phyloP scores from a whole-genome alignment of 2,113 vertebrate genomes.

The Merops nubicus region DNA sequence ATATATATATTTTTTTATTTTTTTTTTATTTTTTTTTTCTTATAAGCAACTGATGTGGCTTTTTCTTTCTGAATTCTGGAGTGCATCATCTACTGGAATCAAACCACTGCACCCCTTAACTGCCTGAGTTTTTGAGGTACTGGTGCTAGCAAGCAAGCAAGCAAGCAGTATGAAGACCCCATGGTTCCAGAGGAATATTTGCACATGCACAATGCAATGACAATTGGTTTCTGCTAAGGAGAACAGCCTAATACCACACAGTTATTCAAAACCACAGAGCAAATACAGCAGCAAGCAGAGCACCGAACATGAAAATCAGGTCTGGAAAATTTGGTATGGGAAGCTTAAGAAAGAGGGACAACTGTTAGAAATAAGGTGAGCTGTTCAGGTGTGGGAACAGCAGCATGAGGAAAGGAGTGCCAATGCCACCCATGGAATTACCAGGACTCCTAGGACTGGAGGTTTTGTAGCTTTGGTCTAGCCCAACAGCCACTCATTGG shows the following conservation, averaged over 20 bases:
- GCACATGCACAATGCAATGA: fast-evolving
- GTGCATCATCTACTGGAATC: background rate
- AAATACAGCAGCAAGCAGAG: background rate
- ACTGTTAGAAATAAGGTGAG: background rate
- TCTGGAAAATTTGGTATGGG: background rate
- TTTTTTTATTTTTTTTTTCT: too few species aligned
- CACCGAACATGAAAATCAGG: fast-evolving
- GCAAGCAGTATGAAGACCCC: background rate
- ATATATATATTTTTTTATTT: too few species aligned
- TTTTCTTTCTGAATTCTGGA: too few species aligned
- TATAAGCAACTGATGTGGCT: too few species aligned
- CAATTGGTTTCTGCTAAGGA: background rate
- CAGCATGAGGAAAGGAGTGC: background rate
- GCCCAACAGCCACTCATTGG: background rate
- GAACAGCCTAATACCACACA: background rate
- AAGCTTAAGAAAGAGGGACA: background rate
- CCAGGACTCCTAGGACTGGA: background rate
- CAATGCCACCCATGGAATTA: background rate
- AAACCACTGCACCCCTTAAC: background rate
- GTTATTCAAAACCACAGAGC: background rate
- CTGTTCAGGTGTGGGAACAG: background rate
- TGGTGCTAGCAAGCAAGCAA: background rate
- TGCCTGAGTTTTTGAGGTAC: background rate
- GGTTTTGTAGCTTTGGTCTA: background rate
- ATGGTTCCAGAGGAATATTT: background rate